Evolutionary conservation across 2,113 vertebrate genomes (phyloP).

Genomic region (Neomonachus schauinslandi): DNA sequence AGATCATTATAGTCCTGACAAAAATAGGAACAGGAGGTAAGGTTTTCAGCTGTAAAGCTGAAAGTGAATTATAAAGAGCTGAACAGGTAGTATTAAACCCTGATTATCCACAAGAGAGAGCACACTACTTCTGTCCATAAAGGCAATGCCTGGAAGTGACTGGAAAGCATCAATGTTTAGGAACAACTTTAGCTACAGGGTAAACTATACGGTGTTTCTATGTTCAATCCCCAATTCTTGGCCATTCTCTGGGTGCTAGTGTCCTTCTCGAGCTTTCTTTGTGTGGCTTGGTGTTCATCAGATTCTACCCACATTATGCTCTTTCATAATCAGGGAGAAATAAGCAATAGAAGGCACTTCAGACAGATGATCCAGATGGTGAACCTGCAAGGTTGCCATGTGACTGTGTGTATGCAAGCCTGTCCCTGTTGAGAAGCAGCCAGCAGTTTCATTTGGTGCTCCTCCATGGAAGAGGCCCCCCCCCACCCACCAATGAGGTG

Average conservation of each 20-base stretch:
- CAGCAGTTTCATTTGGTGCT: neutral
- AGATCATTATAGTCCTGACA: neutral
- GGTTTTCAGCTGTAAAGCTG: slow-evolving; percentile 21
- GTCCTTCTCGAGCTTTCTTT: neutral
- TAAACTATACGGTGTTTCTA: neutral
- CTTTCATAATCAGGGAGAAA: neutral
- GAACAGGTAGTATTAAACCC: slow-evolving; percentile 3
- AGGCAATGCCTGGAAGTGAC: neutral
- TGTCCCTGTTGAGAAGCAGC: neutral
- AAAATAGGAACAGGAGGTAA: slow-evolving; percentile 39
- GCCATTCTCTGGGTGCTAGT: neutral
- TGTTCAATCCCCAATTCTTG: neutral
- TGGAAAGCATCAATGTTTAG: neutral
- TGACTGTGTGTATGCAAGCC: neutral
- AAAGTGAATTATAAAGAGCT: slow-evolving; percentile 58
- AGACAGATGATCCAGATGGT: neutral
- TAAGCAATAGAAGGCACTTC: neutral
- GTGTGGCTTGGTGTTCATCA: neutral
- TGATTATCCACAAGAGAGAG: neutral
- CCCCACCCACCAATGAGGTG: neutral
- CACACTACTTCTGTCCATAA: neutral
- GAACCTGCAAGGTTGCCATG: neutral
- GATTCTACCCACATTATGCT: neutral
- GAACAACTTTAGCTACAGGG: neutral
- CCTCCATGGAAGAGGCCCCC: neutral